Base-by-base conservation (phyloP, 2,797 vertebrate genomes). In the Myioborus miniatus region DNA sequence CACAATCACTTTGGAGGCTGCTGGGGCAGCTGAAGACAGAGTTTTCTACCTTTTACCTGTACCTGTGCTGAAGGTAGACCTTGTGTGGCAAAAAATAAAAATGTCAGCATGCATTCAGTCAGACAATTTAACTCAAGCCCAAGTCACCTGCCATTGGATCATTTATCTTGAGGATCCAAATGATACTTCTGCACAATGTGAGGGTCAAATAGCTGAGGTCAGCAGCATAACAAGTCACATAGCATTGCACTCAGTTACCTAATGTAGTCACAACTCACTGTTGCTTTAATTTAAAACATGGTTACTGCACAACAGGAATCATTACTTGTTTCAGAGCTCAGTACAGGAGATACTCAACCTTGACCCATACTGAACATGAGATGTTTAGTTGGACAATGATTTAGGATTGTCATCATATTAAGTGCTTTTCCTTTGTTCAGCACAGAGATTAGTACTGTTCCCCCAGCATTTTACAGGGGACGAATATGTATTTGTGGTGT, bases 141-240 rank as follows among this genome's bases (percentile, higher is more conserved):
- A 77, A 75, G 83, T 77, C 65, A 74, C 9, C 44, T 90, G 49
- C 62, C 69, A 47, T 18, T 64, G 53, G 83, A 58, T 46, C 69
- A 78, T 86, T 86, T 93, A 50, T 68, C 88, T 78, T 10, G 88
- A 62, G 60, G 37, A 58, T 90, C 49, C 83, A 92, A 58, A 75
- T 4, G 6, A 30, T 81, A 43, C 56, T 92, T 81, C 77, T 83
- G 69, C 58, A 75, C 0, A 0, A 64, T 81, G 39, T 77, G 88
- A 85, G 90, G 34, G 46, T 81, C 49, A 83, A 90, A 93, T 46
- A 78, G 88, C 90, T 96, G 90, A 95, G 67, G 83, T 93, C 94
- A 96, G 95, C 90, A 76, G 63, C 8, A 0, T 76, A 83, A n/a
- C 52, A 56, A 89, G 93, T 95, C 92, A 94, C 89, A 93, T 63